Percentiles rank a stretch among this genome's conserved stretches.
Evolutionary conservation across 2,797 vertebrate species (phyloP).

Genomic region (Echiichthys vipera): DNA sequence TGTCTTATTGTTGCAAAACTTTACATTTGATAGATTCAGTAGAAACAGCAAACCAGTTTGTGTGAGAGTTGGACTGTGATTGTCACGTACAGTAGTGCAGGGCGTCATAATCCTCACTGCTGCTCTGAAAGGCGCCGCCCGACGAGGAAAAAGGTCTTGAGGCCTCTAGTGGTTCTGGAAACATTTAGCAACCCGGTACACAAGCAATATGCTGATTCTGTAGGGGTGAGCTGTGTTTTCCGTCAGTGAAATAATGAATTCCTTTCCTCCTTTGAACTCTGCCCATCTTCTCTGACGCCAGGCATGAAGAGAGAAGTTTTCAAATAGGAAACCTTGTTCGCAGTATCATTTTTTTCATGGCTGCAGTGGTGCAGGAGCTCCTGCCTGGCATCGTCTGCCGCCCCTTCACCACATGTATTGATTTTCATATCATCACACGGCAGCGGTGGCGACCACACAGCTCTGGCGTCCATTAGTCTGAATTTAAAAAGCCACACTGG

Average conservation of each 20-base stretch:
- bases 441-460: constrained; percentile 41
- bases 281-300: constrained; percentile 26
- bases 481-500: constrained; percentile 43
- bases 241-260: constrained; percentile 10
- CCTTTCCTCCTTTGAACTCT: constrained; percentile 27
- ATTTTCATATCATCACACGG: constrained; percentile 68
- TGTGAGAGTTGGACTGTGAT: constrained; percentile 34
- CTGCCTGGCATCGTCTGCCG: constrained; percentile 15
- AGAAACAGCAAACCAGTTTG: constrained; percentile 38
- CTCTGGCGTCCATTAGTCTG: constrained; percentile 29
- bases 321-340: constrained; percentile 20
- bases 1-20: constrained; percentile 67
- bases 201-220: constrained; percentile 14
- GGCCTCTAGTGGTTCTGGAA: constrained; percentile 22
- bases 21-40: constrained; percentile 60
- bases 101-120: constrained; percentile 17
- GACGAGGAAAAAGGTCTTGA: constrained; percentile 11
- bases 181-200: constrained; percentile 27
- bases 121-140: not conserved
- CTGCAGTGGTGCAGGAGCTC: constrained; percentile 14
- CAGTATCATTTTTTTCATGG: not conserved
- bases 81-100: constrained; percentile 15
- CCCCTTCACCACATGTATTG: constrained; percentile 65
- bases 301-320: constrained; percentile 23
- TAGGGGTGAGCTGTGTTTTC: constrained; percentile 21